A percentile compares a stretch with the other conserved stretches of the same genome.
Evolutionary conservation across 2,797 vertebrate genomes (phyloP).

Genomic region (Saxicola maurus): DNA sequence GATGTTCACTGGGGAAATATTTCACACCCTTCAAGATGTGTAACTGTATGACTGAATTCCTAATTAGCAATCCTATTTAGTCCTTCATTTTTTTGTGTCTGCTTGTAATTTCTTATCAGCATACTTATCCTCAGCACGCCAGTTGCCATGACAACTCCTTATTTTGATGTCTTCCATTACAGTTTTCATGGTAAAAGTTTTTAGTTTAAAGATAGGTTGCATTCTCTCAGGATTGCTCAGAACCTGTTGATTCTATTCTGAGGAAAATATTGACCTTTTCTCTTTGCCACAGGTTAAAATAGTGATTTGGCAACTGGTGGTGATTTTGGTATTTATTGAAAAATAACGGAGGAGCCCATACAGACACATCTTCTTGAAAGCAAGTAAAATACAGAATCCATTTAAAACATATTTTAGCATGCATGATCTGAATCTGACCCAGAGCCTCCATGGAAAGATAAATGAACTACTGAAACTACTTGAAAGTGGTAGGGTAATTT

Average conservation of each 20-base stretch:
- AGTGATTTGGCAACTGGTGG: background rate
- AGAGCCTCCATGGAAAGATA: background rate
- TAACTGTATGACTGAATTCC: background rate
- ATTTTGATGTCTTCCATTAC: background rate
- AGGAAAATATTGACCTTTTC: background rate
- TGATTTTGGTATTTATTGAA: background rate
- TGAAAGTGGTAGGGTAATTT: background rate
- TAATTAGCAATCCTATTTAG: background rate
- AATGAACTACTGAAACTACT: background rate
- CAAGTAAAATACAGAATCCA: background rate
- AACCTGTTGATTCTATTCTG: background rate
- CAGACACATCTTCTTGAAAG: background rate
- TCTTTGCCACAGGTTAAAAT: background rate
- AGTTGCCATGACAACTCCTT: slow-evolving; percentile 45
- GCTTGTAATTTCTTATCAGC: background rate
- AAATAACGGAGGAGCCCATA: background rate
- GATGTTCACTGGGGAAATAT: background rate
- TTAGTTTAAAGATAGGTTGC: background rate
- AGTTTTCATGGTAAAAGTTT: background rate
- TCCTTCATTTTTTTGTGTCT: background rate
- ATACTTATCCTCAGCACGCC: background rate
- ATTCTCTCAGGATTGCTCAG: background rate
- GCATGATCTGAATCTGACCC: background rate
- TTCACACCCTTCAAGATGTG: background rate
- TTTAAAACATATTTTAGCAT: background rate